A percentile compares a stretch with the other conserved stretches of the same genome.
Evolutionary conservation across 2,113 vertebrate species (phyloP).

Genomic region (Gavialis gangeticus): DNA sequence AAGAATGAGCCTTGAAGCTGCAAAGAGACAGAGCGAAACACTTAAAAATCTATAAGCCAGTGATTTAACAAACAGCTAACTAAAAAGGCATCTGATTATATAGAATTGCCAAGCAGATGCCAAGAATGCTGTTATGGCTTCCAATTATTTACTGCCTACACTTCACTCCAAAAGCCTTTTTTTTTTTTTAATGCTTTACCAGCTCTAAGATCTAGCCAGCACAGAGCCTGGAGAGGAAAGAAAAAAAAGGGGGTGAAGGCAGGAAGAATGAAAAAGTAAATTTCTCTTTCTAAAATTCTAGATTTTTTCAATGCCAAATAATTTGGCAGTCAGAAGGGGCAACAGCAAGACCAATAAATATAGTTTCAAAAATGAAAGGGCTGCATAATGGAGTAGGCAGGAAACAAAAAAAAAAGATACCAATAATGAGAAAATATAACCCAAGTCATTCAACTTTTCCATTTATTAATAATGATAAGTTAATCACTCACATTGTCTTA

Average conservation of each 20-base stretch:
- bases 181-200: not conserved
- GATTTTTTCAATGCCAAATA: not conserved
- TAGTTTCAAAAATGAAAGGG: not conserved
- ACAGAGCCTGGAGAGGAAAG: rapidly evolving
- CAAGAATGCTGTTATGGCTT: constrained; percentile 59
- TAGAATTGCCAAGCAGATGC: constrained; percentile 45
- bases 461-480: not conserved
- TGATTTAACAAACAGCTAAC: constrained; percentile 65
- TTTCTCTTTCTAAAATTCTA: not conserved
- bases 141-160: constrained; percentile 5
- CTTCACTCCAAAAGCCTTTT: not conserved
- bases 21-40: constrained; percentile 3
- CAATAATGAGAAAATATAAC: not conserved
- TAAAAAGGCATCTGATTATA: constrained; percentile 63
- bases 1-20: constrained; percentile 1
- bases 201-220: not conserved
- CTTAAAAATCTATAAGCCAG: constrained; percentile 62
- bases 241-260: rapidly evolving
- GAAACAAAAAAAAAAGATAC: not conserved
- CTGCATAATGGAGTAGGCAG: not conserved
- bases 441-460: not conserved
- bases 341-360: not conserved
- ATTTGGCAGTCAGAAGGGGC: not conserved
- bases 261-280: not conserved
- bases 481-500: not conserved